Base-by-base conservation (phyloP, 2,797 vertebrate species). In the Onychomys arenicola region DNA sequence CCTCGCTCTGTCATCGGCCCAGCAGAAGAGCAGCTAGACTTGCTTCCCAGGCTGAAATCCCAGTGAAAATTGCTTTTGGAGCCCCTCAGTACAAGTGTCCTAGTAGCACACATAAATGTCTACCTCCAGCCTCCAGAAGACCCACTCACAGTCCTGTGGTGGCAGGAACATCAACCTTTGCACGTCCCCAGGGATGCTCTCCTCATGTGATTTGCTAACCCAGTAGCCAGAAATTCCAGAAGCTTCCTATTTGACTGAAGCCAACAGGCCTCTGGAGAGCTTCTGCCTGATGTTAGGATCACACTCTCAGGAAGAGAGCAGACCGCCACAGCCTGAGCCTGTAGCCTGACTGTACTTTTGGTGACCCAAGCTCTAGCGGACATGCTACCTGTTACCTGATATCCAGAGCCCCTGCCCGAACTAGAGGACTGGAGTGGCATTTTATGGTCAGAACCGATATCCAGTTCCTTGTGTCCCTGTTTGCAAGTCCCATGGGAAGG, bases 81-180 rank as follows among this genome's bases (percentile, higher is more conserved):
- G 63, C 19, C 63, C 10, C 19, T 65, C 34, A 5, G 49, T 32
- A 4, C 37, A 2, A 0, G 0, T 6, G 52, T 78, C 67, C 55
- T 5, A n/a, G 9, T 17, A 32, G 25, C 29, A 49, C 19, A 0
- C 4, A 2, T 81, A 40, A 7, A 49, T 10, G 23, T 43, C n/a
- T 55, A 0, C 2, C 0, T 1, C 21, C 12, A 27, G 46, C 67
- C n/a, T 69, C 49, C 49, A 1, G 5, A 49, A 73, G 88, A 11
- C 52, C 32, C 3, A 5, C 32, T 37, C 1, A 13, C 59, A 12
- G 5, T 17, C 21, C 2, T 6, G 40, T 37, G 12, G n/a, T 55
- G 19, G 1, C 49, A 27, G 2, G 16, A 6, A 16, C 63, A 14
- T 40, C 37, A 12, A 75, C n/a, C 84, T 84, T 7, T 29, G 69